Base-by-base conservation (phyloP, 1,140 invertebrate species). In the Pseudomyrmex concolor region DNA sequence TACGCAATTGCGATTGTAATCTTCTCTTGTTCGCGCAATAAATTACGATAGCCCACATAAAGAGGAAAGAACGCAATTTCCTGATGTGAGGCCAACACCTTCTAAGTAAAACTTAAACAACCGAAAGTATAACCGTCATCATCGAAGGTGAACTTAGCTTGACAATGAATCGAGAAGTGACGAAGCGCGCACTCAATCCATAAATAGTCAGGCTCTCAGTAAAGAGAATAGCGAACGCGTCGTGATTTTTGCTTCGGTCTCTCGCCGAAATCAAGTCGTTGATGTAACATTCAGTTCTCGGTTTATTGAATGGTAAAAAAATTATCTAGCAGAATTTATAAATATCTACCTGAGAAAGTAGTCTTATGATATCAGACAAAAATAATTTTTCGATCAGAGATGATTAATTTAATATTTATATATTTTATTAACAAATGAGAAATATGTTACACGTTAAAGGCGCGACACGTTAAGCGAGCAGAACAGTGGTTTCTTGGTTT, bases 181-280 rank as follows among this genome's bases (percentile, higher is more conserved):
- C 67, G 67, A 83, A 76, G 60, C 54, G 72, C 73, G 54, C 84
- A 48, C 71, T 89, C 89, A 86, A 89, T 34, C 91, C 91, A 90
- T 91, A 92, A 91, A 92, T 91, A 90, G 91, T 91, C 84, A 89
- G 87, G 86, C 89, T 89, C 85, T 87, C 64, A 60, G 83, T 59
- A 19, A 19, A 43, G 57, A 19, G 60, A 72, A 45, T 54, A 62
- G 67, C 77, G 66, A 80, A 71, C 66, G 60, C 57, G 51, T 84
- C 84, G 86, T 83, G 88, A 91, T 59, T 82, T 87, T 77, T 89
- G 70, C 77, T 68, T 70, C 22, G 55, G 34, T 43, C 67, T 62
- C 43, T 71, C 86, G 82, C 74, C 62, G 74, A 78, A 63, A 89
- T 84, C 84, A 83, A 86, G 76, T 71, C 55, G 25, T 63, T 51